Conservation (phyloP, 2,113 vertebrate species). For the Aix galericulata region DNA sequence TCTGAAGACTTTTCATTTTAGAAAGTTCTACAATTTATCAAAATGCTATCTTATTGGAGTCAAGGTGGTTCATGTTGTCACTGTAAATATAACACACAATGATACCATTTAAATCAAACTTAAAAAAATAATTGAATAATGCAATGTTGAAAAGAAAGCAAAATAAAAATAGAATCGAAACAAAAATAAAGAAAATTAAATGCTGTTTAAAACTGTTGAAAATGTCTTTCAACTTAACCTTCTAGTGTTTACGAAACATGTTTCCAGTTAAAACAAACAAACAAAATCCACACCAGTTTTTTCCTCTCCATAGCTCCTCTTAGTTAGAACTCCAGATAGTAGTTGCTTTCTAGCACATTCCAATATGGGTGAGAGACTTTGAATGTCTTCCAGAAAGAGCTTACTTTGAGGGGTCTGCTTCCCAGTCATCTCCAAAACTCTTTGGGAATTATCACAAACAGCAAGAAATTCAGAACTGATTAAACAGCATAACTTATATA, state of each 20-base stretch:
- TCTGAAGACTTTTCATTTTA: accelerated
- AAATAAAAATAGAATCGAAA: not conserved
- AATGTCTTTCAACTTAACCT: not conserved
- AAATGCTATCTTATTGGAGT: not conserved
- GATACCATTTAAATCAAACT: not conserved
- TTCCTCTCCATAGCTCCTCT: not conserved
- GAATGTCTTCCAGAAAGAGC: not conserved
- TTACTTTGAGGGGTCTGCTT: not conserved
- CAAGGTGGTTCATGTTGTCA: not conserved
- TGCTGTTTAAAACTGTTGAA: not conserved
- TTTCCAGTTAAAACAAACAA: not conserved
- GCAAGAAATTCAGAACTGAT: not conserved
- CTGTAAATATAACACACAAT: not conserved
- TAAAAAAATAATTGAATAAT: not conserved
- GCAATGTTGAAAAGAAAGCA: not conserved
- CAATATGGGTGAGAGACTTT: not conserved
- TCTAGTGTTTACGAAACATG: not conserved
- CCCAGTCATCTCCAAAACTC: not conserved
- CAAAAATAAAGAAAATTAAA: not conserved
- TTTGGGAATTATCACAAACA: not conserved
- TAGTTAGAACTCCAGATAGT: not conserved
- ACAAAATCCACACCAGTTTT: not conserved
- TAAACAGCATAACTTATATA: not conserved
- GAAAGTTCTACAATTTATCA: not conserved
- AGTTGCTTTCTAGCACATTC: not conserved